Percentiles rank a stretch among this genome's conserved stretches.
phyloP scores from a whole-genome alignment of 1,140 invertebrate genomes.

The Spodoptera litura region DNA sequence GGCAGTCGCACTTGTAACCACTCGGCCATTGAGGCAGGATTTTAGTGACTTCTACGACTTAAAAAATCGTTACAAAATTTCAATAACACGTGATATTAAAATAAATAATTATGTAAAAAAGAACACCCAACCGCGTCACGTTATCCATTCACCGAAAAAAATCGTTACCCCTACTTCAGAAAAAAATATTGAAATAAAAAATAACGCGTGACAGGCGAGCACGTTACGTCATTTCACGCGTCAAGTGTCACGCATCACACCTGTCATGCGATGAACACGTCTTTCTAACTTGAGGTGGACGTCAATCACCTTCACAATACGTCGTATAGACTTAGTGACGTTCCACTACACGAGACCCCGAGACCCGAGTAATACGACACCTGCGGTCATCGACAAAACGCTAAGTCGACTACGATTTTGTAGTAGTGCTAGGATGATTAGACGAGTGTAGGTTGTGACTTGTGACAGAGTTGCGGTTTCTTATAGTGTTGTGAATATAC shows the following conservation, averaged over 20 bases:
- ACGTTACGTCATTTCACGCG: slow-evolving; percentile 47
- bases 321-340: slow-evolving; percentile 59
- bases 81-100: background rate
- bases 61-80: no score
- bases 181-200: slow-evolving; percentile 35
- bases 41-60: no score
- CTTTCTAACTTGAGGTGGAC: slow-evolving; percentile 44
- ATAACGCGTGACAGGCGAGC: slow-evolving; percentile 31
- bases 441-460: background rate
- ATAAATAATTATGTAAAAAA: background rate
- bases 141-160: background rate
- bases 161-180: background rate
- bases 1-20: no score
- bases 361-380: slow-evolving; percentile 54
- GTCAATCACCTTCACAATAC: slow-evolving; percentile 61
- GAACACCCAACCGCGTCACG: background rate
- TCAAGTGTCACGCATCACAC: slow-evolving; percentile 50
- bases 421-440: slow-evolving; percentile 7
- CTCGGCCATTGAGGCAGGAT: no score
- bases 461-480: background rate
- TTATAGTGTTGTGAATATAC: no score
- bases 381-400: slow-evolving; percentile 62
- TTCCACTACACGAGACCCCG: slow-evolving; percentile 47
- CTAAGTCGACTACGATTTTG: slow-evolving; percentile 54
- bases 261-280: slow-evolving; percentile 51